Conservation (phyloP, 2,113 vertebrate genomes). For the Willisornis vidua region DNA sequence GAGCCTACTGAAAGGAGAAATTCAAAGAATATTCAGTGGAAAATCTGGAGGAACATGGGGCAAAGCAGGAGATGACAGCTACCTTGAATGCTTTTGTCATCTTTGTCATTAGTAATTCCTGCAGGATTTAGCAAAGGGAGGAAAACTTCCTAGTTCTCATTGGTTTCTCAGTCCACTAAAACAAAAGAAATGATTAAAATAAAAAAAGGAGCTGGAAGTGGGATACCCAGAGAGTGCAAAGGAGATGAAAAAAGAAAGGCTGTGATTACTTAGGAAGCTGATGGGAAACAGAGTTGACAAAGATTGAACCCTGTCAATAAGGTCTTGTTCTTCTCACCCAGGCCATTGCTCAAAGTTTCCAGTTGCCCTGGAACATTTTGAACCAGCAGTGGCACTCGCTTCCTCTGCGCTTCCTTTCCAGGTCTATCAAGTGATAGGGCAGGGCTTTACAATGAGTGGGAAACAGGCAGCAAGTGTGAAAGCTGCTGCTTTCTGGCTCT, state of each 20-base stretch:
- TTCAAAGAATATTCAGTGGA: not conserved
- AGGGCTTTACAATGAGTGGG: constrained; percentile 75
- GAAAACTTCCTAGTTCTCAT: not conserved
- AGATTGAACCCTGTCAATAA: constrained; percentile 82
- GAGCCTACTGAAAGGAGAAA: not conserved
- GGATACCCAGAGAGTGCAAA: not conserved
- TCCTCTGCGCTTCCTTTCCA: constrained; percentile 81
- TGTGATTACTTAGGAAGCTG: constrained; percentile 66
- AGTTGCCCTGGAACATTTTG: constrained; percentile 88
- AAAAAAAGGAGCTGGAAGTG: constrained; percentile 3
- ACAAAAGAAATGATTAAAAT: not conserved
- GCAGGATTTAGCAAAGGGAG: not conserved
- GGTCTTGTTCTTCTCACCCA: constrained; percentile 88
- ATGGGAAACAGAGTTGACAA: constrained; percentile 75
- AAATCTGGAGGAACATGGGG: not conserved
- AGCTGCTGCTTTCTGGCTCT: constrained; percentile 67
- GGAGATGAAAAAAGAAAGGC: constrained; percentile 11
- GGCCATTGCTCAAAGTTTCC: constrained; percentile 88
- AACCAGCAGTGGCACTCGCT: constrained; percentile 84
- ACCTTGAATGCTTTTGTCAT: not conserved
- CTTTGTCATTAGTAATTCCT: not conserved
- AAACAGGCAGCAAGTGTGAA: constrained; percentile 63
- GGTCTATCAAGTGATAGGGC: constrained; percentile 78
- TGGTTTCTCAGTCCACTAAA: not conserved
- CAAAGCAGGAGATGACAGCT: not conserved